Percentiles rank a stretch among this genome's conserved stretches.
Conservation (phyloP, 1,140 invertebrate genomes). For the Cyrtorhinus lividipennis region DNA sequence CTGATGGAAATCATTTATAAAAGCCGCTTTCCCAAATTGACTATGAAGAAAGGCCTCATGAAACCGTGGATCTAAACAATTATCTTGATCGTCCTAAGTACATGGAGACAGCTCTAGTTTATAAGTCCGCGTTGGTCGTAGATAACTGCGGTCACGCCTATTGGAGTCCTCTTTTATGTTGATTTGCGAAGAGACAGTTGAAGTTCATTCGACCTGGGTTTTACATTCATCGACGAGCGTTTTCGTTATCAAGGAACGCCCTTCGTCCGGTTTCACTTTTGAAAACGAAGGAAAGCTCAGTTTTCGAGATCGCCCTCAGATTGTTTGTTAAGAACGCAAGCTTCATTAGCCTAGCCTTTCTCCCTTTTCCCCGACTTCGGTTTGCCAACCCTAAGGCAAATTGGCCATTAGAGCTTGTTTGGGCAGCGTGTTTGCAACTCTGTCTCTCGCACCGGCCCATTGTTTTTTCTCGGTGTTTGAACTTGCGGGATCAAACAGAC, state of each 20-base stretch:
- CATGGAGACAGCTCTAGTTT: no score
- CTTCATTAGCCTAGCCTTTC: conserved; percentile 2
- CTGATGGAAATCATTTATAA: no score
- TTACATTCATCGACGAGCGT: no score
- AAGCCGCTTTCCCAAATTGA: no score
- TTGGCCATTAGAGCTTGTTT: conserved; percentile 9
- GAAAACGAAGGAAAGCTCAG: neutral
- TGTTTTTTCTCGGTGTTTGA: conserved; percentile 6
- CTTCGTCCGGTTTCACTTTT: neutral
- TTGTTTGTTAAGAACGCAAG: conserved; percentile 9
- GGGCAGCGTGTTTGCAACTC: conserved; percentile 8
- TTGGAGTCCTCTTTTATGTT: no score
- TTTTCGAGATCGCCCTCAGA: neutral
- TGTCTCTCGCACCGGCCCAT: neutral
- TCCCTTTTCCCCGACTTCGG: neutral
- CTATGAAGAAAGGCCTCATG: no score
- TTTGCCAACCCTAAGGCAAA: conserved; percentile 5
- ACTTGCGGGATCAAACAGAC: neutral
- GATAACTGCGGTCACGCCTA: no score
- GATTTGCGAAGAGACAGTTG: no score
- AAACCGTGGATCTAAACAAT: no score
- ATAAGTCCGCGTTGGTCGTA: no score
- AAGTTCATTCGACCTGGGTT: neutral
- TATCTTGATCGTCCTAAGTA: no score
- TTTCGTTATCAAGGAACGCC: neutral